These are phyloP conservation scores for Lateolabrax maculatus DNA, from an alignment of 2,797 vertebrate species.

Conservation along the genomic window DNA sequence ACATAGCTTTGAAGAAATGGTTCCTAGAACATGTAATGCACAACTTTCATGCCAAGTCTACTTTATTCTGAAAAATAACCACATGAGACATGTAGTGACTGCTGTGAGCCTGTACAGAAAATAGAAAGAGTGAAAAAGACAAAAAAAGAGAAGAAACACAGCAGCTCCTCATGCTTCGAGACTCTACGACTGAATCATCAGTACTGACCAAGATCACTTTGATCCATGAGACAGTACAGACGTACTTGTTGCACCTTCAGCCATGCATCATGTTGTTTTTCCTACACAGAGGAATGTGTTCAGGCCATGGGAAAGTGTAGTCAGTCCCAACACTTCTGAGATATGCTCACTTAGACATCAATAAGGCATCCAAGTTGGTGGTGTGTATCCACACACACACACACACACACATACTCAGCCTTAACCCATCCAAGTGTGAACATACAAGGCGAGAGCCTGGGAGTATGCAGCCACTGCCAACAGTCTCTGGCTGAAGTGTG, in stretches of 20 bases:
- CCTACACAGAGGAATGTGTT: slow-evolving; percentile 17
- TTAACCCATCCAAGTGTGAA: slow-evolving; percentile 32
- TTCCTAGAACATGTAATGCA: no score
- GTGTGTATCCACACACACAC: slow-evolving; percentile 11
- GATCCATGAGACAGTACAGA: not conserved
- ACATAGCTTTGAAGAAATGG: no score
- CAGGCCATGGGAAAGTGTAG: slow-evolving; percentile 25
- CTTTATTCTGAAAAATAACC: no score
- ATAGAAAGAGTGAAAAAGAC: no score
- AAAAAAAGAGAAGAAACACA: no score
- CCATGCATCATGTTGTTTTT: not conserved
- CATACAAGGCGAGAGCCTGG: slow-evolving; percentile 45
- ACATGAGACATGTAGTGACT: no score
- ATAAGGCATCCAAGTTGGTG: slow-evolving; percentile 31
- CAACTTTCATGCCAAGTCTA: no score
- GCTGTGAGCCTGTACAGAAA: no score
- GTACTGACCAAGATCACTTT: not conserved
- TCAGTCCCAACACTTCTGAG: slow-evolving; percentile 11
- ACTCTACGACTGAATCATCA: no score
- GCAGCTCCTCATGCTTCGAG: no score
- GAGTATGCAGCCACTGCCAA: slow-evolving; percentile 62
- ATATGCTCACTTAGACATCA: slow-evolving; percentile 23
- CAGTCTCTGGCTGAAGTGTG: slow-evolving; percentile 60
- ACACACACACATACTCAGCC: slow-evolving; percentile 7
- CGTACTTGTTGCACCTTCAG: slow-evolving; percentile 11